Percentiles rank a stretch among this genome's conserved stretches.
Evolutionary conservation across 2,888 invertebrate genomes (phyloP).

Genomic region (Pyrrhia umbra): DNA sequence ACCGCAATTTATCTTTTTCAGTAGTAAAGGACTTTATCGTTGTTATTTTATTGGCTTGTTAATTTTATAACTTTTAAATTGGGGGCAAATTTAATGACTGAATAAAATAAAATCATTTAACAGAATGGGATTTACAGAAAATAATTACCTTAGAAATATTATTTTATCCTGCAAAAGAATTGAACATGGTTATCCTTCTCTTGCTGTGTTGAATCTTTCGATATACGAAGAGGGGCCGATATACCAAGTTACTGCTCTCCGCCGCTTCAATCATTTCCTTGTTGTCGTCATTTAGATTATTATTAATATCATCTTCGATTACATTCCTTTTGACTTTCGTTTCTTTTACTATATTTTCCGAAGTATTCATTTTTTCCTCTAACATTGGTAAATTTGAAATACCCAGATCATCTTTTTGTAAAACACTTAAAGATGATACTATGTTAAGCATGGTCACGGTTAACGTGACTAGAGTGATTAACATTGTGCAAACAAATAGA

Average conservation of each 20-base stretch:
- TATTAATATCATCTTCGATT: constrained; percentile 6
- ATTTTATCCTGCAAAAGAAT: constrained; percentile 82
- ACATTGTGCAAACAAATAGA: constrained; percentile 33
- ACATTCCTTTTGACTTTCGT: constrained; percentile 18
- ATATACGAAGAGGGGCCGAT: constrained; percentile 82
- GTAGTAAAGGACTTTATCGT: constrained; percentile 17
- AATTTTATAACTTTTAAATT: constrained; percentile 28
- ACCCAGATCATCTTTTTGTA: constrained; percentile 2
- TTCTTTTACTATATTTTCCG: constrained; percentile 18
- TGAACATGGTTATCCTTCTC: constrained; percentile 83
- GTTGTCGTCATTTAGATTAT: constrained; percentile 8
- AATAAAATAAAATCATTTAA: neutral
- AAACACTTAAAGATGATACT: constrained; percentile 26
- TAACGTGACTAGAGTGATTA: constrained; percentile 30
- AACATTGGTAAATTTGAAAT: constrained; percentile 15
- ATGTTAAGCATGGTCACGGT: constrained; percentile 4
- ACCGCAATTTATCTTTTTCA: constrained; percentile 14
- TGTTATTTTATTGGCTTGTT: constrained; percentile 42
- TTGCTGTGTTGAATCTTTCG: constrained; percentile 83
- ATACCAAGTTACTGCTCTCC: constrained; percentile 77
- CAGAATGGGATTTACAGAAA: neutral
- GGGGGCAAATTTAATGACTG: constrained; percentile 33
- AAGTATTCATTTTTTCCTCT: constrained; percentile 17
- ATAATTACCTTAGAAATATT: constrained; percentile 10
- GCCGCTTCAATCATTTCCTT: constrained; percentile 72